These are phyloP conservation scores for Myiothlypis chrysogaster DNA, from an alignment of 2,797 vertebrate genomes.

Conservation along the genomic window DNA sequence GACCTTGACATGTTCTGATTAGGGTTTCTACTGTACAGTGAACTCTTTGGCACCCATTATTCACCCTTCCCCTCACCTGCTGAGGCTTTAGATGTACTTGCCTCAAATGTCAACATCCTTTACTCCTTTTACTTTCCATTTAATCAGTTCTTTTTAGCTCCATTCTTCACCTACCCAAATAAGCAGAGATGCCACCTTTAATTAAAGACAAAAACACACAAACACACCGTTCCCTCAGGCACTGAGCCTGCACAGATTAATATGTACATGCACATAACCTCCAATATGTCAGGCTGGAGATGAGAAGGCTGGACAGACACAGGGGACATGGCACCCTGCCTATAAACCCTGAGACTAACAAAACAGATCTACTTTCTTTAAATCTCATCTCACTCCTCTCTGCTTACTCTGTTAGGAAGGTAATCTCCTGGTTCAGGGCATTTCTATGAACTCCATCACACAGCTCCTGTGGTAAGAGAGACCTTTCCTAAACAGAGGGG, in stretches of 20 bases:
- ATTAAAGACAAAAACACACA: slow-evolving; percentile 44
- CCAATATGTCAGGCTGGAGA: slow-evolving; percentile 28
- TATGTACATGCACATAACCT: not conserved
- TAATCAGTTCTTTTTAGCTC: not conserved
- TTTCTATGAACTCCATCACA: not conserved
- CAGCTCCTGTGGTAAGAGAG: not conserved
- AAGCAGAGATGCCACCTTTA: slow-evolving; percentile 27
- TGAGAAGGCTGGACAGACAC: slow-evolving; percentile 8
- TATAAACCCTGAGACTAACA: not conserved
- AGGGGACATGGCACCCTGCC: slow-evolving; percentile 4
- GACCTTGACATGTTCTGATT: not conserved
- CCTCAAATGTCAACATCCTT: not conserved
- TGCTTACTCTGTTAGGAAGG: not conserved
- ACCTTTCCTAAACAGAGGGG: not conserved
- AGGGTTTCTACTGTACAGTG: not conserved
- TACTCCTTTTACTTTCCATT: not conserved
- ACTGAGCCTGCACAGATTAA: slow-evolving; percentile 4
- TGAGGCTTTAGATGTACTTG: not conserved
- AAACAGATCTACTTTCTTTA: not conserved
- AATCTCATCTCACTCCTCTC: not conserved
- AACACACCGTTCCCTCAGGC: slow-evolving; percentile 28
- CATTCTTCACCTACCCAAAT: not conserved
- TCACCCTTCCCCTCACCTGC: not conserved
- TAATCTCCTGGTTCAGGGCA: not conserved
- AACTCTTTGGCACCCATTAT: not conserved